These are phyloP conservation scores for Drosophila barbarae DNA, from an alignment of 2,888 invertebrate species.

Conservation along the genomic window DNA sequence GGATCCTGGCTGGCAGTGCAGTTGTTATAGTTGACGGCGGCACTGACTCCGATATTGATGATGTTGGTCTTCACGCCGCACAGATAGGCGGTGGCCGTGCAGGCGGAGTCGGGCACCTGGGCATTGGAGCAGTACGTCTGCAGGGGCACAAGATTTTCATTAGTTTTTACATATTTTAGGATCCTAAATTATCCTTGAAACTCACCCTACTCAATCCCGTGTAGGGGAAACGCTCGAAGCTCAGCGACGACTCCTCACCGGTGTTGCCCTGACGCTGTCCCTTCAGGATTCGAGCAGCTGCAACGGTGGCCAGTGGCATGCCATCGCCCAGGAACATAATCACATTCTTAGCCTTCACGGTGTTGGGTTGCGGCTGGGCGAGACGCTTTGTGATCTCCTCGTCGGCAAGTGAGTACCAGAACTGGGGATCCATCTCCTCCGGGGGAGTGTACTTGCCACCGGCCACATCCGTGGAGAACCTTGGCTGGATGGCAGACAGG, in stretches of 20 bases:
- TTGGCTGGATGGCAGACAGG: not conserved
- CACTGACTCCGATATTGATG: slow-evolving; percentile 85
- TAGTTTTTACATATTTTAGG: not conserved
- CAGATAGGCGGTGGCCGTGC: slow-evolving; percentile 78
- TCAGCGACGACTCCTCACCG: slow-evolving; percentile 83
- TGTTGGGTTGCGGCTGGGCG: slow-evolving; percentile 33
- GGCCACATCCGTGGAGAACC: slow-evolving; percentile 35
- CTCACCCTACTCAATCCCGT: slow-evolving; percentile 83
- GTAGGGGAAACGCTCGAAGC: slow-evolving; percentile 84
- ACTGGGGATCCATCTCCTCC: slow-evolving; percentile 57
- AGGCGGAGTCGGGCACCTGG: slow-evolving; percentile 88
- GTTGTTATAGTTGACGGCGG: slow-evolving; percentile 83
- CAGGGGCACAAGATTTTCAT: too few species aligned
- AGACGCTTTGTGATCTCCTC: slow-evolving; percentile 51
- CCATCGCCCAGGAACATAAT: slow-evolving; percentile 82
- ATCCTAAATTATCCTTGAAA: not conserved
- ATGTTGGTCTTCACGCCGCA: slow-evolving; percentile 86
- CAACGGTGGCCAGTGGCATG: slow-evolving; percentile 85
- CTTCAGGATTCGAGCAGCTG: slow-evolving; percentile 83
- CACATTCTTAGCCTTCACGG: slow-evolving; percentile 63
- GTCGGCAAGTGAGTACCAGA: slow-evolving; percentile 59
- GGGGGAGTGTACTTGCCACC: slow-evolving; percentile 50
- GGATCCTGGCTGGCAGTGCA: slow-evolving; percentile 83
- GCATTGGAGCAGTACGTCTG: slow-evolving; percentile 83
- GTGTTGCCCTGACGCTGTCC: slow-evolving; percentile 82